These are phyloP conservation scores for Pachyramphus minor DNA, from an alignment of 2,113 vertebrate genomes.

Conservation along the genomic window DNA sequence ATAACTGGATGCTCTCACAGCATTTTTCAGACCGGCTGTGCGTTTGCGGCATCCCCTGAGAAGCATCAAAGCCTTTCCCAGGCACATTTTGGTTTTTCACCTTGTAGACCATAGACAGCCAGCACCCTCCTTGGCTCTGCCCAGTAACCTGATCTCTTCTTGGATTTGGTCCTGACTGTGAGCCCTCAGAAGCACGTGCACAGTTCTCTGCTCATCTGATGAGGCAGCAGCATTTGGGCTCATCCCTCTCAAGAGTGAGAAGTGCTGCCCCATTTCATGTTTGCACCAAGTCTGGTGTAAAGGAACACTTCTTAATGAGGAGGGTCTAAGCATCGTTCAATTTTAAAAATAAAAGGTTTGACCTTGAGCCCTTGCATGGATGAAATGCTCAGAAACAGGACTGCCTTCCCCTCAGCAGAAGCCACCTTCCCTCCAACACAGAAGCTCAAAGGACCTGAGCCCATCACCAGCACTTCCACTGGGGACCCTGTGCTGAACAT, in stretches of 20 bases:
- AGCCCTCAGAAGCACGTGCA: fast-evolving
- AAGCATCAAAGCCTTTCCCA: not conserved
- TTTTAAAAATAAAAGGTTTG: not conserved
- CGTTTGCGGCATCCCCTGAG: fast-evolving
- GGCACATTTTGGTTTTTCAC: not conserved
- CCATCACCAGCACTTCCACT: not conserved
- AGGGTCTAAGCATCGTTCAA: not conserved
- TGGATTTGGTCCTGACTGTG: fast-evolving
- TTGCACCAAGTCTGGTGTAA: not conserved
- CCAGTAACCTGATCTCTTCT: not conserved
- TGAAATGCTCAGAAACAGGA: not conserved
- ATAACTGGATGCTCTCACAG: not conserved
- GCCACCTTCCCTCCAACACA: not conserved
- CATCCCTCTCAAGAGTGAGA: not conserved
- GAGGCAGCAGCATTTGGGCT: not conserved
- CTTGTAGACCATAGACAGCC: not conserved
- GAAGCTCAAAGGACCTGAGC: not conserved
- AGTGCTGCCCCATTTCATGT: not conserved
- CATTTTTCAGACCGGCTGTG: not conserved
- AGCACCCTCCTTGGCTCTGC: not conserved
- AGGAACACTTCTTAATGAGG: not conserved
- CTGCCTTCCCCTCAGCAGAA: not conserved
- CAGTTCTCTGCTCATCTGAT: not conserved
- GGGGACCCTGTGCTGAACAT: fast-evolving
- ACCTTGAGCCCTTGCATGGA: not conserved